Evolutionary conservation across 2,797 vertebrate species (phyloP), one percentile per base, ranked within the genome.

Genomic region (Melanotaenia maccullochi): DNA sequence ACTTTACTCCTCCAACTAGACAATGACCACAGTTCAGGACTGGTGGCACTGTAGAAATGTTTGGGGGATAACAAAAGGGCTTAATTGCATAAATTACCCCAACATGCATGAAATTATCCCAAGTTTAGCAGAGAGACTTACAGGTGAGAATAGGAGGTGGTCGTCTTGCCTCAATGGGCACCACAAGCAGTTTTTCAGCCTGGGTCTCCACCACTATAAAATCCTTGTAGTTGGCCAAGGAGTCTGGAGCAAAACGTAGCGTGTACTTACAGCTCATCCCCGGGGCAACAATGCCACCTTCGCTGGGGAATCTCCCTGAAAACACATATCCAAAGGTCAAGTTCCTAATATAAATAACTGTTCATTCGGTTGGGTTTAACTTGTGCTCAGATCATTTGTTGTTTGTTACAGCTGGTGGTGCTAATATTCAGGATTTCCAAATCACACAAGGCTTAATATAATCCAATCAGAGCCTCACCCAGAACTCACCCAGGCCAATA

Each of bases 241-340:
- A 93, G 80, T 98, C 94, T 0, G 98, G 97, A 73, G 94, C 90
- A 68, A 99, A 99, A 22, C 91, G 96, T 57, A 99, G 79, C 0
- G 62, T 90, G 78, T 96, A 97, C 75, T 96, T 96, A 81, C 97
- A 99, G 57, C 94, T 93, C 97, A 99, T 96, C 8, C 98, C 98
- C 0, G 98, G 97, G 59, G 98, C 97, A 16, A 99, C 92, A 63
- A 96, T 85, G 1, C 97, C 95, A 0, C 95, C 95, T 25, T 96
- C 91, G 62, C 97, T 95, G 2, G 98, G 98, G 70, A 98, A 99
- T 90, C 94, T 96, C 52, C 97, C 98, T 99, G 89, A 1, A 6
- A 22, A 69, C 78, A 65, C 44, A 63, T 30, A 56, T 22, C 14
- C 47, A 5, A 60, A 36, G 30, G 3, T 63, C 35, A 79, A 32